Percentiles rank a stretch among this genome's conserved stretches.
Evolutionary conservation across 2,113 vertebrate genomes (phyloP).

Genomic region (Bufo gargarizans): DNA sequence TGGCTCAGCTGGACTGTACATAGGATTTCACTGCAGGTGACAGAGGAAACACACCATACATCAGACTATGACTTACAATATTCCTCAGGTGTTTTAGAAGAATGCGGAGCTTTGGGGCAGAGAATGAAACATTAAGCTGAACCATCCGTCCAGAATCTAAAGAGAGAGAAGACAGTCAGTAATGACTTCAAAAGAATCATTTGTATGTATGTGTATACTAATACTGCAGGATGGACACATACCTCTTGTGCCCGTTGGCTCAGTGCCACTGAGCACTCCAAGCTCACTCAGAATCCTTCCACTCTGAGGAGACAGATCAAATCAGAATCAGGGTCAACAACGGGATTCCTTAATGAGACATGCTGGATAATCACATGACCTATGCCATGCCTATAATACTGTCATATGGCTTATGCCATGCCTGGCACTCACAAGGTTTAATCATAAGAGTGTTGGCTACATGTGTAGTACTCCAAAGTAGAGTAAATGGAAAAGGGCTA

Average conservation of each 20-base stretch:
- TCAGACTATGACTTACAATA: constrained; percentile 75
- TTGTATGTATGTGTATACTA: not conserved
- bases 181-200: too few species aligned
- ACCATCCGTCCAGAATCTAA: constrained; percentile 70
- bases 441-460: too few species aligned
- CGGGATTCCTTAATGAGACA: too few species aligned
- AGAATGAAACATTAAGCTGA: constrained; percentile 77
- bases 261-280: not conserved
- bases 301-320: not conserved
- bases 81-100: constrained; percentile 87
- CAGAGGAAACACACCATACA: too few species aligned
- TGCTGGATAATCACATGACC: too few species aligned
- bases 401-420: too few species aligned
- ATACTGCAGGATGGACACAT: not conserved
- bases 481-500: too few species aligned
- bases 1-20: too few species aligned
- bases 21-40: too few species aligned
- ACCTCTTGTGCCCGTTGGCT: not conserved
- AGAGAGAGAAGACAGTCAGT: constrained; percentile 48
- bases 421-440: too few species aligned
- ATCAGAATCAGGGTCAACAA: not conserved
- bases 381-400: too few species aligned
- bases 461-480: too few species aligned
- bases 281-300: not conserved
- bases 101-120: constrained; percentile 73